Evolutionary conservation across 2,888 invertebrate genomes (phyloP).

Genomic region (Sceliomorpha sp.): DNA sequence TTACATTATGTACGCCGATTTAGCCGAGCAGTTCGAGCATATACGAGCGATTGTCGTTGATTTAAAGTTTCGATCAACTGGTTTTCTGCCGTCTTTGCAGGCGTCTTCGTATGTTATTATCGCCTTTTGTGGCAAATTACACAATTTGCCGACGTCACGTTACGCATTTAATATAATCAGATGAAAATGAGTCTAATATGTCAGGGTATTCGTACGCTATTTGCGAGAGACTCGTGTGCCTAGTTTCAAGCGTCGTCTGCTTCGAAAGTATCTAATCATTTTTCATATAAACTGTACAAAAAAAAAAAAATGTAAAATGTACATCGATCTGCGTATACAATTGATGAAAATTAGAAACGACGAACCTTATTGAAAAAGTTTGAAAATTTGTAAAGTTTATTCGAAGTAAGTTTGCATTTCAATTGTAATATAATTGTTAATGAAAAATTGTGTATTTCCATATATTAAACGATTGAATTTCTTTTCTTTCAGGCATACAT

Average conservation of each 20-base stretch:
- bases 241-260: no score
- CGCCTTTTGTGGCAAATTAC: slow-evolving; percentile 30
- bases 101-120: slow-evolving; percentile 13
- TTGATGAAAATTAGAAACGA: no score
- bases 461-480: no score
- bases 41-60: slow-evolving; percentile 18
- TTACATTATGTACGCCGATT: slow-evolving; percentile 17
- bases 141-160: slow-evolving; percentile 27
- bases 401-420: no score
- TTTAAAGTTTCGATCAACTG: slow-evolving; percentile 20
- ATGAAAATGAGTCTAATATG: slow-evolving; percentile 5
- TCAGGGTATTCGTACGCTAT: background rate
- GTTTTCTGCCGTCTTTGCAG: slow-evolving; percentile 17
- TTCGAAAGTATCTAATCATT: no score
- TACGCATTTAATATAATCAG: slow-evolving; percentile 8
- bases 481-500: slow-evolving; percentile 86
- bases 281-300: no score
- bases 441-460: no score
- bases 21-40: slow-evolving; percentile 26
- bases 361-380: no score
- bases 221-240: background rate
- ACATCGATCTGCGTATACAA: no score
- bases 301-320: no score
- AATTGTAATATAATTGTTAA: no score
- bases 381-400: no score